Percentiles rank a stretch among this genome's conserved stretches.
These are phyloP conservation scores for Belonocnema kinseyi DNA, from an alignment of 1,140 invertebrate genomes.

Conservation along the genomic window DNA sequence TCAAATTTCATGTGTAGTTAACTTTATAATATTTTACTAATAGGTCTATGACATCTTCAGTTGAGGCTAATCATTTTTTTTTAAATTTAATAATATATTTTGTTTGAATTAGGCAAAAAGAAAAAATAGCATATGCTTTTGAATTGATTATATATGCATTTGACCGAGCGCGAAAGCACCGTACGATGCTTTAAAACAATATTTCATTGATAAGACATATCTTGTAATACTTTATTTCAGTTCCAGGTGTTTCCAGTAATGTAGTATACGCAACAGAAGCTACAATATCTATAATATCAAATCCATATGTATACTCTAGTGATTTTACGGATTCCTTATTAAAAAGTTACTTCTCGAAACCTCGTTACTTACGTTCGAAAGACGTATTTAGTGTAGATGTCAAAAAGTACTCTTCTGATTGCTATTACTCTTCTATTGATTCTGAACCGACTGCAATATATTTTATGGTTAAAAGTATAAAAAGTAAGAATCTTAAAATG, in stretches of 20 bases:
- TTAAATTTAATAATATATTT: too few relatives aligned
- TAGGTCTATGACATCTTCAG: too few relatives aligned
- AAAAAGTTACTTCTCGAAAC: conserved; percentile 77
- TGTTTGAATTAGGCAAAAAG: too few relatives aligned
- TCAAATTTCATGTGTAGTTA: too few relatives aligned
- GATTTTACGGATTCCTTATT: conserved; percentile 72
- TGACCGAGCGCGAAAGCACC: too few relatives aligned
- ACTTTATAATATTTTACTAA: too few relatives aligned
- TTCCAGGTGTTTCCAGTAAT: conserved; percentile 53
- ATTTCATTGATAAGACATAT: too few relatives aligned
- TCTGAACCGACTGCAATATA: conserved; percentile 66
- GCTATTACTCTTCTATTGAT: conserved; percentile 63
- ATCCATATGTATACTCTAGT: conserved; percentile 71
- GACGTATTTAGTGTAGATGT: conserved; percentile 76
- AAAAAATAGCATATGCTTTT: too few relatives aligned
- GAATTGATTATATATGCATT: too few relatives aligned
- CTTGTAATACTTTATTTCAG: conserved; percentile 51
- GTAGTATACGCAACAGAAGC: conserved; percentile 74
- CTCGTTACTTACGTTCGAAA: conserved; percentile 74
- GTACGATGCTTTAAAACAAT: too few relatives aligned
- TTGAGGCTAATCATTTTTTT: too few relatives aligned
- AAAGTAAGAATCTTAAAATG: conserved; percentile 46
- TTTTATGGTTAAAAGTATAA: conserved; percentile 72
- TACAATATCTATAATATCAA: conserved; percentile 73
- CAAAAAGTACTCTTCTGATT: conserved; percentile 72